Base-by-base conservation (phyloP, 2,888 invertebrate genomes). In the Drosophila ustulata region DNA sequence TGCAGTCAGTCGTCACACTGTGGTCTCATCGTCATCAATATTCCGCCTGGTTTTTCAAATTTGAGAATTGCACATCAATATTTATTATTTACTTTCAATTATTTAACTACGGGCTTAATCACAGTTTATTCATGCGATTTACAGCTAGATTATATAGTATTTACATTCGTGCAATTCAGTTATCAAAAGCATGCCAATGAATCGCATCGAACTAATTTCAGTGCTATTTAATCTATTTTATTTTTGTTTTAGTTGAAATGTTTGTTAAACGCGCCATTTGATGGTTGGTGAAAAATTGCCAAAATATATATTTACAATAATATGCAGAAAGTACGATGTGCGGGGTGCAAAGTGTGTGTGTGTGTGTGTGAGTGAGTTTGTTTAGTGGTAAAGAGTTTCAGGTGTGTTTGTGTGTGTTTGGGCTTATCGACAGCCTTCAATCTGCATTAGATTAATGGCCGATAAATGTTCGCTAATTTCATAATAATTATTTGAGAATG, bases 21-120 rank as follows among this genome's bases (percentile, higher is more conserved):
- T 92, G 74, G 92, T 92, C 76, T 92, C 92, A 82, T 92, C 92
- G 78, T 92, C 92, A 91, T 92, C 92, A 92, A 92, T 92, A 92
- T 91, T 92, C 92, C 91, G 92, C 92, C 92, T 92, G 75, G 18
- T 18, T 75, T 78, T 57, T 6, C 5, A 2, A 34, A 11, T 34
- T 34, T 9, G 39, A 18, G 47, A 34, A 37, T 28, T 13, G 13
- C 13, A 28, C 9, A 37, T 8, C 26, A 47, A 47, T n/a, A 41
- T 50, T 59, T 7, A 50, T 30, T 59, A 61, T 61, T 61, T 61
- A 51, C 32, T 61, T 51, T 41, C 23, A 59, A 50, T 50, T 59
- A 57, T 26, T 57, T 11, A 37, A 57, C 11, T 25, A 32, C 26
- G 9, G 25, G 43, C 25, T 25, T 32, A 25, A 45, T 26, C 32